Conservation (phyloP, 2,113 vertebrate genomes). For the Cacatua alba region DNA sequence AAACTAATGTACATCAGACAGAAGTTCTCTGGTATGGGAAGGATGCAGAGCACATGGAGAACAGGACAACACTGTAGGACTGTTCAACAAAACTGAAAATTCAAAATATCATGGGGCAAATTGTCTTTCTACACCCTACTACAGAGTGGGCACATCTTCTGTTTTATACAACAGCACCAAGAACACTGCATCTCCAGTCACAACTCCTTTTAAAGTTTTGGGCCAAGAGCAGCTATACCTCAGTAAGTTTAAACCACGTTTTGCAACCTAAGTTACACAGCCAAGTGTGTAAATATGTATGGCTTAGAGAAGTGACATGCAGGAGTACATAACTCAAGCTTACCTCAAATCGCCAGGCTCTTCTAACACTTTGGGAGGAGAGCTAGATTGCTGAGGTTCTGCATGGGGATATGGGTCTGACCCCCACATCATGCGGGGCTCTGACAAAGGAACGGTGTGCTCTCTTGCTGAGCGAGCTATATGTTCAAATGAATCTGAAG, state of each 20-base stretch:
- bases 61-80: not conserved
- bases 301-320: accelerated
- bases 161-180: not conserved
- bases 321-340: not conserved
- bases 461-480: constrained; percentile 87
- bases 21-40: not conserved
- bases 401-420: constrained; percentile 88
- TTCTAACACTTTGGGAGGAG: constrained; percentile 84
- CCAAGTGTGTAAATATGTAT: accelerated
- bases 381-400: constrained; percentile 81
- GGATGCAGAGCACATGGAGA: not conserved
- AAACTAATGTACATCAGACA: not conserved
- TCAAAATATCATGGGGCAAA: not conserved
- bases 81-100: not conserved
- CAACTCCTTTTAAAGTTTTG: not conserved
- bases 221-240: not conserved
- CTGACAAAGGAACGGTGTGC: constrained; percentile 82
- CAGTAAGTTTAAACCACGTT: not conserved
- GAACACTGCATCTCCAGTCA: not conserved
- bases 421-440: constrained; percentile 92
- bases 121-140: not conserved
- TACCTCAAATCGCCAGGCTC: constrained; percentile 87
- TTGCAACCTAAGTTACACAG: not conserved
- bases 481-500: constrained; percentile 93
- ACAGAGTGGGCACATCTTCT: not conserved